phyloP scores from a whole-genome alignment of 2,797 vertebrate species.

The Chaenodraco wilsoni region DNA sequence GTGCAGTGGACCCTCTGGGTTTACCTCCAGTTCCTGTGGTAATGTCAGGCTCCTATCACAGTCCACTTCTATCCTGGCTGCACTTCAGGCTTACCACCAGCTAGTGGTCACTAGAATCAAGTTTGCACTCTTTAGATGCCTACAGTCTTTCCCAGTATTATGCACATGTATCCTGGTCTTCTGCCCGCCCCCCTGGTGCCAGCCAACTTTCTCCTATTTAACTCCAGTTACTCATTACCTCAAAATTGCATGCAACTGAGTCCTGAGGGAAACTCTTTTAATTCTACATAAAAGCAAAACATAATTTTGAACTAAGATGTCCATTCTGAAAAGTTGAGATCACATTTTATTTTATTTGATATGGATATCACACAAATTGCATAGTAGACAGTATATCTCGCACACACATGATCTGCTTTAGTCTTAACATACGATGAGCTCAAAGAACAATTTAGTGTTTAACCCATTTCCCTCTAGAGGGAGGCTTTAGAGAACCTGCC shows the following conservation, averaged over 20 bases:
- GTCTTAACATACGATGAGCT: not conserved
- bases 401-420: not conserved
- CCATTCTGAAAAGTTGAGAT: not conserved
- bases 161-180: conserved; percentile 27
- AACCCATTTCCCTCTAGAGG: not conserved
- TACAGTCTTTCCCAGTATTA: conserved; percentile 43
- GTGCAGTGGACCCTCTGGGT: not conserved
- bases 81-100: conserved; percentile 35
- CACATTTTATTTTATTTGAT: not conserved
- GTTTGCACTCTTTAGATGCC: conserved; percentile 33
- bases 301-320: not conserved
- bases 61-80: conserved; percentile 12
- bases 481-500: not conserved
- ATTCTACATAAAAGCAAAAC: not conserved
- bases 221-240: conserved; percentile 35
- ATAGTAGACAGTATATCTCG: not conserved
- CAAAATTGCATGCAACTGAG: conserved; percentile 17
- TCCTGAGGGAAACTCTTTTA: not conserved
- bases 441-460: rapidly evolving
- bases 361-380: not conserved
- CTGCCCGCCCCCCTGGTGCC: conserved; percentile 30
- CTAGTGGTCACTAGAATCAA: conserved; percentile 31
- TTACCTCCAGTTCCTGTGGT: conserved; percentile 13
- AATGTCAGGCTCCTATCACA: conserved; percentile 2
- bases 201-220: conserved; percentile 33